phyloP scores from a whole-genome alignment of 2,888 invertebrate species.

The Sarcophaga caerulescens region DNA sequence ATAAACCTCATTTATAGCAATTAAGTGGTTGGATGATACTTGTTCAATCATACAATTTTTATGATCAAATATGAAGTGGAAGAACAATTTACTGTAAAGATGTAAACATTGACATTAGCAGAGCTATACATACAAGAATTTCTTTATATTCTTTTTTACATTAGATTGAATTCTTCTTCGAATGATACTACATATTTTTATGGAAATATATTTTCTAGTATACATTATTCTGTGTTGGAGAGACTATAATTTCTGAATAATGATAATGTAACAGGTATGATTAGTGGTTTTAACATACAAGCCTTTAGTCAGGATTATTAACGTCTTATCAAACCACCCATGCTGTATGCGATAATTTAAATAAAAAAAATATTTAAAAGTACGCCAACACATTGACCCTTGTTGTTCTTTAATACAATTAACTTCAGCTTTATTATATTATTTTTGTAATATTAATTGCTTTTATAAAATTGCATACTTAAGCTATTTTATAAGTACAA shows the following conservation, averaged over 20 bases:
- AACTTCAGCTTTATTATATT: no score
- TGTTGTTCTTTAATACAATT: no score
- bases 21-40: conserved; percentile 52
- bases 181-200: no score
- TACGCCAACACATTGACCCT: background rate
- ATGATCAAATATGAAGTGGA: conserved; percentile 24
- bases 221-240: no score
- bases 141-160: background rate
- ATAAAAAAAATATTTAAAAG: no score
- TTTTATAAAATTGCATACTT: no score
- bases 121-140: background rate
- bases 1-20: conserved; percentile 32
- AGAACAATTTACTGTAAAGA: conserved; percentile 24
- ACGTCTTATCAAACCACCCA: background rate
- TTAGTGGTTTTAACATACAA: background rate
- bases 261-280: background rate
- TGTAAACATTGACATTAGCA: conserved; percentile 17
- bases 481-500: no score
- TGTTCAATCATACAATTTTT: conserved; percentile 30
- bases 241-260: background rate
- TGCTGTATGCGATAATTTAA: background rate
- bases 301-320: no score
- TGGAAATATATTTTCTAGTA: no score
- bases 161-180: no score
- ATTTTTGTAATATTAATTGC: no score